phyloP scores from a whole-genome alignment of 2,113 vertebrate genomes.

The Ophiodon elongatus region DNA sequence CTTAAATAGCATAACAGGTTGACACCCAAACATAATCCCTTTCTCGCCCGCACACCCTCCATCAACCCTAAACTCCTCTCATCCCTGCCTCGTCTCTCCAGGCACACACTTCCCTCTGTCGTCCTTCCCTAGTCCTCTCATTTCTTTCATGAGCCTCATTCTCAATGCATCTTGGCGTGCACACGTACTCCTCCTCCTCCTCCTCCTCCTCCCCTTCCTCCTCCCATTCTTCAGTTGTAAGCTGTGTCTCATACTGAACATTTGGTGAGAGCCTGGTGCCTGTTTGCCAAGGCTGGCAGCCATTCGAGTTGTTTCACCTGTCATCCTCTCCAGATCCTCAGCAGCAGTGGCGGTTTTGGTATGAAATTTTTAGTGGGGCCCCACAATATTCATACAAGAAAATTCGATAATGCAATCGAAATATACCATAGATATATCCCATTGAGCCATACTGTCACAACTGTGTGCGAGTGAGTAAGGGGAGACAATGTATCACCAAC shows the following conservation, averaged over 20 bases:
- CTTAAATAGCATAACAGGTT: slow-evolving; percentile 54
- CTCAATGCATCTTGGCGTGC: slow-evolving; percentile 35
- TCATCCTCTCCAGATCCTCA: slow-evolving; percentile 57
- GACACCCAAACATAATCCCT: slow-evolving; percentile 26
- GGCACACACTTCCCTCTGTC: background rate
- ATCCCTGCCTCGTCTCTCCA: background rate
- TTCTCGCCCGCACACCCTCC: background rate
- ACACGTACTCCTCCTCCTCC: slow-evolving; percentile 14
- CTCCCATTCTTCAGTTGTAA: slow-evolving; percentile 49
- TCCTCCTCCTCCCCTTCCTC: slow-evolving; percentile 38
- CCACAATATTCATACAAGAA: background rate
- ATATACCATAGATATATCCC: background rate
- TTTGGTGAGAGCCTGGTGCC: slow-evolving; percentile 55
- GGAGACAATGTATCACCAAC: background rate
- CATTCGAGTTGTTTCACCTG: slow-evolving; percentile 49
- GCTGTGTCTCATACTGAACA: slow-evolving; percentile 58
- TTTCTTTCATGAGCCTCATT: slow-evolving; percentile 23
- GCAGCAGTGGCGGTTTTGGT: background rate
- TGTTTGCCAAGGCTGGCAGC: slow-evolving; percentile 59
- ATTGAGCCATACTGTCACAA: background rate
- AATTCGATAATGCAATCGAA: background rate
- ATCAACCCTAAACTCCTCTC: background rate
- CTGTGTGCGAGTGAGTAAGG: background rate
- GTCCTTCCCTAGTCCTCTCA: background rate
- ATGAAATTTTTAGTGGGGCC: background rate